A percentile compares a stretch with the other conserved stretches of the same genome.
These are phyloP conservation scores for Henricia sp. DNA, from an alignment of 53 echinoderm and acorn worm species.

Conservation along the genomic window DNA sequence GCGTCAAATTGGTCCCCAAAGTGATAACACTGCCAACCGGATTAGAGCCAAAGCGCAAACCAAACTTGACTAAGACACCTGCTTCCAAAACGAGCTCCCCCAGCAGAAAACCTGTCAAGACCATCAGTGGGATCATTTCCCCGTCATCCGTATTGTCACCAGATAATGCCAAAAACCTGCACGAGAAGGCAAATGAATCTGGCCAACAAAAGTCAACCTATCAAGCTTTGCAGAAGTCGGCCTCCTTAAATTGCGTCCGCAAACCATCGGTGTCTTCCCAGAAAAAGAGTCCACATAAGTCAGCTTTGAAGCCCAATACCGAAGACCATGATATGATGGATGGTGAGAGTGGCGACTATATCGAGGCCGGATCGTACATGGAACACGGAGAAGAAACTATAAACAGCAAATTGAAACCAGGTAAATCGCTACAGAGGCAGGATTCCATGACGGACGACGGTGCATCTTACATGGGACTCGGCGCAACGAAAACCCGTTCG, in stretches of 20 bases:
- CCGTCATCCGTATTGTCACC: no score
- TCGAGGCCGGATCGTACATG: slow-evolving; percentile 13
- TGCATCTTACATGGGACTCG: slow-evolving; percentile 28
- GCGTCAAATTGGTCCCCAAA: background rate
- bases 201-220: background rate
- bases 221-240: slow-evolving; percentile 27
- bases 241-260: background rate
- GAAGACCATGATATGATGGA: background rate
- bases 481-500: background rate
- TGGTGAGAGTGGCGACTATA: slow-evolving; percentile 22
- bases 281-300: background rate
- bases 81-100: background rate
- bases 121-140: background rate
- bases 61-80: background rate
- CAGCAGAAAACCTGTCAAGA: background rate
- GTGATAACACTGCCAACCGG: background rate
- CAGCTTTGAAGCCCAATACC: background rate
- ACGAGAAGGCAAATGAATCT: background rate
- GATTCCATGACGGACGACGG: slow-evolving; percentile 29
- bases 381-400: background rate
- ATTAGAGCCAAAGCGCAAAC: no score
- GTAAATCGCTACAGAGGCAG: background rate
- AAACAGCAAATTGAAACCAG: background rate
- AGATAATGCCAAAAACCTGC: slow-evolving; percentile 38
- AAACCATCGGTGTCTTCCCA: background rate